Evolutionary conservation across 2,888 invertebrate species (phyloP), one percentile per base, ranked within the genome.

Genomic region (Trachelus troglodyta): DNA sequence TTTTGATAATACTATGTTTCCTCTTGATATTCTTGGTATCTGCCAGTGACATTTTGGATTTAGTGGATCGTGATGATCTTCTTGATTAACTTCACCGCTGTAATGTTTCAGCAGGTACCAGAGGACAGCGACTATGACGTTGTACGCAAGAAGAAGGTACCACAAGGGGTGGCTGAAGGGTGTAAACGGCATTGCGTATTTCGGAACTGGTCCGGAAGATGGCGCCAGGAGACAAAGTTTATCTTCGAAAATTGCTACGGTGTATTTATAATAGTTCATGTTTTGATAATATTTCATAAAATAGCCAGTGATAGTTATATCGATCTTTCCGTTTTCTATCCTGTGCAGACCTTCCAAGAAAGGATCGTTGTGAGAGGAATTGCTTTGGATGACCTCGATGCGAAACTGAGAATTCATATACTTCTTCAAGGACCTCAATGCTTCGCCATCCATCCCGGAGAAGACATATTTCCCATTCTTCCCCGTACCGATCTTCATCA

Each of bases 211-310:
- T 0, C 84, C 81, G 2, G 83, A 78, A 0, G 85, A 81, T 0
- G 82, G 86, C 11, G 83, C 83, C 6, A 88, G 78, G 23, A 89
- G 79, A 69, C 88, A 89, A 3, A 87, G 31, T 74, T 81, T 84
- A 75, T 88, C 88, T 11, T 85, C 81, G 31, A 79, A 81, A 11
- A 87, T 37, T 1, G 83, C 77, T 0, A 76, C 35, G 0, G 85
- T 87, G 34, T 87, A 88, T 15, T 83, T 81, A 30, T 83, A 84
- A 0, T 40, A 6, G 2, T 40, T 69, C 12, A 15, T 23, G 12
- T 9, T 15, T 0, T 33, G 23, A 75, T 89, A 89, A 0, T 15
- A 0, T 56, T 86, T 85, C 3, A 77, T 34, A 31, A 89, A 87
- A 76, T 82, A 87, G 0, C 82, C 81, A 2, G 85, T 87, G 11